phyloP scores from a whole-genome alignment of 1,140 invertebrate species.

The Tetragnatha versicolor region DNA sequence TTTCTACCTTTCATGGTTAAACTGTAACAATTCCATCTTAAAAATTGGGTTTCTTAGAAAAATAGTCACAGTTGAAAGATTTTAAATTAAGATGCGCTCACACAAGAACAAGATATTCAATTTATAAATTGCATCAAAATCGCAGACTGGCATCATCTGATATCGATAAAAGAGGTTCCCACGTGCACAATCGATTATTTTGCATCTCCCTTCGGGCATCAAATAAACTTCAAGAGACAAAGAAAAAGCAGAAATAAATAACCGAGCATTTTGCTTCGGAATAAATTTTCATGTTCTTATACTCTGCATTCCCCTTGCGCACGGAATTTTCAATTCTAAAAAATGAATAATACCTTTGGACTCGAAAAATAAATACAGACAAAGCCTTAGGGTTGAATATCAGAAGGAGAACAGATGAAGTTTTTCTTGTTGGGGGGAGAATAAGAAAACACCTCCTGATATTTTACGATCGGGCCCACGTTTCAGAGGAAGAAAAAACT shows the following conservation, averaged over 20 bases:
- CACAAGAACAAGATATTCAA: too few species aligned
- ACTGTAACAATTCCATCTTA: too few species aligned
- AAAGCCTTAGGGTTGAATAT: background rate
- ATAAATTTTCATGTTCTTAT: constrained; percentile 6
- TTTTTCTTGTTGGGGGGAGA: background rate
- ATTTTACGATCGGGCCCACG: too few species aligned
- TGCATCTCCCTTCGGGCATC: background rate
- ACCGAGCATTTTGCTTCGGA: background rate
- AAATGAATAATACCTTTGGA: background rate
- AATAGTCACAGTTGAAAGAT: too few species aligned
- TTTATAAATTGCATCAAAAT: too few species aligned
- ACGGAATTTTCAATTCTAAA: background rate
- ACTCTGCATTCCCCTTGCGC: background rate
- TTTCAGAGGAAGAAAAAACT: too few species aligned
- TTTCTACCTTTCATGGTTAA: too few species aligned
- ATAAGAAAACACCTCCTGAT: too few species aligned
- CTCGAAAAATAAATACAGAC: background rate
- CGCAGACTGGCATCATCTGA: constrained; percentile 5
- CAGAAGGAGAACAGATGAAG: background rate
- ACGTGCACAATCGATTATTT: constrained; percentile 25
- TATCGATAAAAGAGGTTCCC: constrained; percentile 19
- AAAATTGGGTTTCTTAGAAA: too few species aligned
- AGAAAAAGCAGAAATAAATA: background rate
- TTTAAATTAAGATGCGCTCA: too few species aligned
- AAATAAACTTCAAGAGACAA: background rate